Percentiles rank a stretch among this genome's conserved stretches.
Conservation (phyloP, 2,797 vertebrate species). For the Tadarida brasiliensis region DNA sequence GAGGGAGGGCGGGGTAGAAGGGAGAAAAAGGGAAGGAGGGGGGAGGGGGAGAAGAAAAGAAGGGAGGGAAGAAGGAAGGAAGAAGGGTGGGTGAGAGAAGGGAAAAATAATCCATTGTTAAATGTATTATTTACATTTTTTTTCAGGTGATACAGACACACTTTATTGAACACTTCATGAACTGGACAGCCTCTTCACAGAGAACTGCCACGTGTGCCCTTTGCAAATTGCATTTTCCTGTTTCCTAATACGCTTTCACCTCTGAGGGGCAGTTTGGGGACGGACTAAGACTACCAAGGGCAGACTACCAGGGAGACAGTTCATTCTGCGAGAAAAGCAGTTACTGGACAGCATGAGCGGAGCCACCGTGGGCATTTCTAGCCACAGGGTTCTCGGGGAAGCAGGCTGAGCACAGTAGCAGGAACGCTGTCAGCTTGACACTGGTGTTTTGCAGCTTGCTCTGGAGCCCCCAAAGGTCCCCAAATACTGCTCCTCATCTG, state of each 20-base stretch:
- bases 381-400: neutral
- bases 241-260: neutral
- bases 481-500: neutral
- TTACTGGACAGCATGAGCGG: neutral
- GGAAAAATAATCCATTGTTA: neutral
- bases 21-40: fast-evolving
- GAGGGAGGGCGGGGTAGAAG: neutral
- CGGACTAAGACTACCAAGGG: neutral
- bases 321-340: neutral
- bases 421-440: neutral
- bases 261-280: neutral
- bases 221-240: neutral
- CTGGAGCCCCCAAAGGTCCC: neutral
- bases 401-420: neutral
- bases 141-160: neutral
- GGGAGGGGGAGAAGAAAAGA: neutral
- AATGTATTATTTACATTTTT: neutral
- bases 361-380: neutral
- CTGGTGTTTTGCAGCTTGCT: neutral
- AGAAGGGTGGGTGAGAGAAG: neutral
- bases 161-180: neutral
- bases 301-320: neutral
- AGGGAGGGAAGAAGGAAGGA: fast-evolving
- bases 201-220: neutral
- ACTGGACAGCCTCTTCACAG: neutral